Evolutionary conservation across 2,888 invertebrate genomes (phyloP).

Genomic region (Boloria selene): DNA sequence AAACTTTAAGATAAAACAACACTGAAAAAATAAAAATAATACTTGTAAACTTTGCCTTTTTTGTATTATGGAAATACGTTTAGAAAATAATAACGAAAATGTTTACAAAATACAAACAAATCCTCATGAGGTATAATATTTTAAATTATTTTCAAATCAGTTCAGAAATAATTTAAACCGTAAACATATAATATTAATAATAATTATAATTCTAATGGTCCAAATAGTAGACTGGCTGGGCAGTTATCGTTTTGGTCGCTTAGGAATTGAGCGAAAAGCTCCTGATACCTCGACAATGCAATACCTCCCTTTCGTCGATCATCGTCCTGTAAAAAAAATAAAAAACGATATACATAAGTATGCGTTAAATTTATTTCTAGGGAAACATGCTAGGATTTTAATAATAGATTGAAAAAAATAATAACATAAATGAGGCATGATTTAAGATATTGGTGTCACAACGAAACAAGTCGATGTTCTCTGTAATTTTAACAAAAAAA

Average conservation of each 20-base stretch:
- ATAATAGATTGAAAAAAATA: no score
- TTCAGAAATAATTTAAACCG: slow-evolving; percentile 9
- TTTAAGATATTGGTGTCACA: no score
- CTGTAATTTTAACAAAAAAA: no score
- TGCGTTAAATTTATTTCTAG: no score
- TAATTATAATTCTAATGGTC: slow-evolving; percentile 83
- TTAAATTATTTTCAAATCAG: slow-evolving; percentile 22
- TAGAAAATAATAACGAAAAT: neutral
- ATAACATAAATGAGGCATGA: no score
- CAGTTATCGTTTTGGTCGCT: slow-evolving; percentile 89
- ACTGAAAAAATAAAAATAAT: neutral
- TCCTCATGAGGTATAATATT: neutral
- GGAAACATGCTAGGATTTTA: no score
- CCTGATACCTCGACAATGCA: slow-evolving; percentile 89
- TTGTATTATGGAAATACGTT: no score
- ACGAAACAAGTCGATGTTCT: no score
- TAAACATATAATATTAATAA: neutral
- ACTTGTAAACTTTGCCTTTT: no score
- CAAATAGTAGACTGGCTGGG: slow-evolving; percentile 89
- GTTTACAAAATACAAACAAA: slow-evolving; percentile 3
- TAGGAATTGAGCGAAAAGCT: slow-evolving; percentile 91
- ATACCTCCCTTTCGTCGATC: slow-evolving; percentile 90
- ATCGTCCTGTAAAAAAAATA: slow-evolving; percentile 85
- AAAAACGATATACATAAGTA: neutral
- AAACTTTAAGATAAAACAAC: neutral